These are phyloP conservation scores for Ptychochromis oligacanthus DNA, from an alignment of 2,113 vertebrate genomes.

Conservation along the genomic window DNA sequence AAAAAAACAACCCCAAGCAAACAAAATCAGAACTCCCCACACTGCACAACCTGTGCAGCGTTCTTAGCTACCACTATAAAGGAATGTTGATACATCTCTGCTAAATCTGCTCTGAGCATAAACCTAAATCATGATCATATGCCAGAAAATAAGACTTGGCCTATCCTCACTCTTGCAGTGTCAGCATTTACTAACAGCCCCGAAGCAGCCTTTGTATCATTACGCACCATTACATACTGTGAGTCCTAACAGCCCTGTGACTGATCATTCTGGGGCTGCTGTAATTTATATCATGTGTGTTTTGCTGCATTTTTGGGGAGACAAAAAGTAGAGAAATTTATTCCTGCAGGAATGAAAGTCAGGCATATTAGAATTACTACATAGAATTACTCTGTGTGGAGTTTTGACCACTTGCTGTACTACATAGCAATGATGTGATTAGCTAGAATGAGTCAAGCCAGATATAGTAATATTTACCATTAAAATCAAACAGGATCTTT, in stretches of 20 bases:
- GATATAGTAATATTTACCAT: not conserved
- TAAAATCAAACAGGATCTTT: not conserved
- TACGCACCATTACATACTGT: constrained; percentile 45
- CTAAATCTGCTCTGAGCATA: constrained; percentile 13
- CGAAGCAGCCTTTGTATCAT: constrained; percentile 52
- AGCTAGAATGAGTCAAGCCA: not conserved
- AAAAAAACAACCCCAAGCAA: not conserved
- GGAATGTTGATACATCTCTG: not conserved
- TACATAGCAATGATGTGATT: not conserved
- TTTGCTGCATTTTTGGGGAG: constrained; percentile 31
- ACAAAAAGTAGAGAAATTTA: constrained; percentile 9
- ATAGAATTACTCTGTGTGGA: not conserved
- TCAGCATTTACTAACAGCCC: constrained; percentile 55
- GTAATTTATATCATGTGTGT: constrained; percentile 17
- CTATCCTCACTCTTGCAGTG: constrained; percentile 23
- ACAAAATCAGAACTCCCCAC: not conserved
- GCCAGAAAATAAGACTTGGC: constrained; percentile 1
- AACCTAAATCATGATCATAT: constrained; percentile 20
- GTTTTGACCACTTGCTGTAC: not conserved
- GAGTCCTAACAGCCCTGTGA: constrained; percentile 47
- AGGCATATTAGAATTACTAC: not conserved
- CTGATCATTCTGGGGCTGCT: constrained; percentile 33
- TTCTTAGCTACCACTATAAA: not conserved
- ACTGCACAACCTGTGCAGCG: not conserved
- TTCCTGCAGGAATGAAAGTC: constrained; percentile 12